Conservation (phyloP, 2,113 vertebrate species). For the Corydoras sp. region DNA sequence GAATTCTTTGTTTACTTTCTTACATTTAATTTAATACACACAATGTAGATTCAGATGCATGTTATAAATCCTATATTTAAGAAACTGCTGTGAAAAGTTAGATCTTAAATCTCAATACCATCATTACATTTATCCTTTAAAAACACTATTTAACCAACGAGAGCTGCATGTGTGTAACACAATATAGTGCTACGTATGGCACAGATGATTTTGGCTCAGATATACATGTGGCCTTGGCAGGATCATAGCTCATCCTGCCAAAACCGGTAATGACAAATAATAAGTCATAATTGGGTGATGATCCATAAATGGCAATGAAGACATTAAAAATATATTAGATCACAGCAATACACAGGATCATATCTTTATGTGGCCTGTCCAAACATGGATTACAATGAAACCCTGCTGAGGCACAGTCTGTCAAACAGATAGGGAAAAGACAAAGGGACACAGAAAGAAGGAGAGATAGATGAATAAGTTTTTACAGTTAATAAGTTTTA, state of each 20-base stretch:
- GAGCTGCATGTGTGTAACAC: neutral
- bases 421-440: conserved; percentile 10
- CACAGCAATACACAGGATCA: conserved; percentile 28
- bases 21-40: too few species aligned
- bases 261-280: conserved; percentile 32
- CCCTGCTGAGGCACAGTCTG: conserved; percentile 35
- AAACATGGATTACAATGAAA: conserved; percentile 36
- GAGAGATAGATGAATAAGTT: neutral
- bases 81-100: too few species aligned
- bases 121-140: too few species aligned
- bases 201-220: conserved; percentile 25
- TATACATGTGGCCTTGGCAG: conserved; percentile 23
- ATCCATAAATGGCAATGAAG: conserved; percentile 34
- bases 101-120: too few species aligned
- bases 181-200: conserved; percentile 9
- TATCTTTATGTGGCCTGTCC: conserved; percentile 7
- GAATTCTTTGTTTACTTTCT: too few species aligned
- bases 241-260: conserved; percentile 10
- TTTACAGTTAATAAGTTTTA: neutral
- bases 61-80: too few species aligned
- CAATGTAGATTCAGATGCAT: too few species aligned
- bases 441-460: neutral
- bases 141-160: too few species aligned
- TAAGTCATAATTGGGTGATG: conserved; percentile 38
- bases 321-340: conserved; percentile 17